These are phyloP conservation scores for Hipparchia sbordonii DNA, from an alignment of 2,888 invertebrate genomes.

Conservation along the genomic window DNA sequence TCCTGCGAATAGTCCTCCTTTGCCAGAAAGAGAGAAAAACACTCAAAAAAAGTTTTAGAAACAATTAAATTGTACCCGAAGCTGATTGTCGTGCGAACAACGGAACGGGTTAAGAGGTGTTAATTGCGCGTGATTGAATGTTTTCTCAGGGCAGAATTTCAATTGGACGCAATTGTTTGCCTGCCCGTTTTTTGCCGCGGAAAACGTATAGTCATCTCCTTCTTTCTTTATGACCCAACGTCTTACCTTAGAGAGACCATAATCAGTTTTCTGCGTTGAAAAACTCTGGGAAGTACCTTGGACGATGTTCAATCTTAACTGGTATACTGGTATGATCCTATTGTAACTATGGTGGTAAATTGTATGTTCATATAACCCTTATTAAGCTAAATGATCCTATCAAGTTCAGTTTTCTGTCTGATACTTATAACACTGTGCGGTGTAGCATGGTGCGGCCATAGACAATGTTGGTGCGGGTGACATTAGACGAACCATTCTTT, in stretches of 20 bases:
- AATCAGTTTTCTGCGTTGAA: background rate
- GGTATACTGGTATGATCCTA: background rate
- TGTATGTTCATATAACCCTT: too few species aligned
- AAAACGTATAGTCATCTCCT: constrained; percentile 28
- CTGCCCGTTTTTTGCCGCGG: constrained; percentile 52
- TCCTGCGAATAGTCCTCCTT: constrained; percentile 3
- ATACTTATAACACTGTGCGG: too few species aligned
- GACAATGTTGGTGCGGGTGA: too few species aligned
- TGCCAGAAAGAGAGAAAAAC: constrained; percentile 27
- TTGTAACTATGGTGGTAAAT: background rate
- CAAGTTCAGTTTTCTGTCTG: too few species aligned
- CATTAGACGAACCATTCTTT: too few species aligned
- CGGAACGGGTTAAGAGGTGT: constrained; percentile 82
- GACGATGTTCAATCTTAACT: background rate
- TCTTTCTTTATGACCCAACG: constrained; percentile 2
- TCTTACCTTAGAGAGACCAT: constrained; percentile 5
- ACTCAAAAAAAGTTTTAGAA: constrained; percentile 41
- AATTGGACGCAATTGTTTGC: constrained; percentile 67
- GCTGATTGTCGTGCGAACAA: constrained; percentile 81
- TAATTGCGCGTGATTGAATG: constrained; percentile 84
- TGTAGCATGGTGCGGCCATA: too few species aligned
- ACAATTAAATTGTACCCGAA: constrained; percentile 74
- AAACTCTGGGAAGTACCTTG: background rate
- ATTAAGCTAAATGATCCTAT: too few species aligned
- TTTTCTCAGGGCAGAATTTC: constrained; percentile 72